These are phyloP conservation scores for Vannuccia rotundouncinata DNA, from an alignment of 2,888 invertebrate genomes.

Conservation along the genomic window DNA sequence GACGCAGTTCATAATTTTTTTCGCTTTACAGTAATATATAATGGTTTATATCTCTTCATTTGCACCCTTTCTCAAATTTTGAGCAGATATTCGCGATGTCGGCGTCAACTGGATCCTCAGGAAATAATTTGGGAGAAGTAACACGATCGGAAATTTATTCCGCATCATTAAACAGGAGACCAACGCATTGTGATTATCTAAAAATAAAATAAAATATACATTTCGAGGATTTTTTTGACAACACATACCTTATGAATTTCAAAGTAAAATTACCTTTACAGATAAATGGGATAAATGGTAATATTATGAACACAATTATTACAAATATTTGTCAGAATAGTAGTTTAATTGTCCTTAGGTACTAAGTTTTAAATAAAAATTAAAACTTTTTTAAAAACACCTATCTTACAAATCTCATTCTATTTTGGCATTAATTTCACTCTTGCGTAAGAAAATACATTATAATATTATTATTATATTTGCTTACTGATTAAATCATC, in stretches of 20 bases:
- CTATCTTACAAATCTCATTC: not conserved
- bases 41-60: not conserved
- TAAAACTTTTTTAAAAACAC: too few species aligned
- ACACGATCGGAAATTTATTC: not conserved
- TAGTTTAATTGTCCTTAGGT: not conserved
- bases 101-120: not conserved
- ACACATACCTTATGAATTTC: not conserved
- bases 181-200: not conserved
- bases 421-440: not conserved
- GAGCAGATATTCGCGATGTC: not conserved
- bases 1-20: not conserved
- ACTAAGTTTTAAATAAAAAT: not conserved
- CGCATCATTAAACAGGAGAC: not conserved
- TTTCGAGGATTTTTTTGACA: not conserved
- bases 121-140: not conserved
- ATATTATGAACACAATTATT: not conserved
- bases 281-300: not conserved
- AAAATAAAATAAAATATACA: not conserved
- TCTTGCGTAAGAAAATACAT: not conserved
- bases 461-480: not conserved
- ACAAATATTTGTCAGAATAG: not conserved
- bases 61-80: not conserved
- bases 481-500: conserved; percentile 7
- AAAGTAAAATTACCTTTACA: not conserved
- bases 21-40: not conserved